phyloP scores from a whole-genome alignment of 1,140 invertebrate genomes.

The Drosophila suzukii region DNA sequence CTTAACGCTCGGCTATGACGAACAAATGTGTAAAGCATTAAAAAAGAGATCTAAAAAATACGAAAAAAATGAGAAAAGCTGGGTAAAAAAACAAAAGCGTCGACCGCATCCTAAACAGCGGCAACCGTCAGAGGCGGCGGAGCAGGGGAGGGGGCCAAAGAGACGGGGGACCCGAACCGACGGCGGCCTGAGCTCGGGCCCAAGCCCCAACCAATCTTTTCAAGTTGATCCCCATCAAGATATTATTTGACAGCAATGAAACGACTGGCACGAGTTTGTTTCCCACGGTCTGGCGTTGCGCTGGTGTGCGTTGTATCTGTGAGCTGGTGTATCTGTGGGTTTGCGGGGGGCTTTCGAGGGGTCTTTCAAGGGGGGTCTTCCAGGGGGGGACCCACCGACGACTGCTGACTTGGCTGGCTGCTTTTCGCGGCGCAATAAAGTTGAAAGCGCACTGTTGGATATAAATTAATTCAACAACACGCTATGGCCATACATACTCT shows the following conservation, averaged over 20 bases:
- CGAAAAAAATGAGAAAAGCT: constrained; percentile 44
- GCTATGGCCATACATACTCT: constrained; percentile 44
- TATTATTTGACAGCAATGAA: constrained; percentile 84
- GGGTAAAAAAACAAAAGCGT: constrained; percentile 67
- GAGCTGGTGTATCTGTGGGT: constrained; percentile 60
- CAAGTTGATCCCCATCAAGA: constrained; percentile 84
- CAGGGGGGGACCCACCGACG: constrained; percentile 16
- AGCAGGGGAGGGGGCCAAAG: constrained; percentile 6
- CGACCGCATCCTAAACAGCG: constrained; percentile 80
- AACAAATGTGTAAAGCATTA: constrained; percentile 82
- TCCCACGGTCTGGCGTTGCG: constrained; percentile 82
- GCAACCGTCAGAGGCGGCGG: constrained; percentile 34
- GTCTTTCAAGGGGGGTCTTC: not conserved
- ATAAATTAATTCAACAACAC: constrained; percentile 83
- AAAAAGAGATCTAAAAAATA: constrained; percentile 70
- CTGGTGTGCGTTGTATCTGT: constrained; percentile 53
- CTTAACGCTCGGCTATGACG: constrained; percentile 67
- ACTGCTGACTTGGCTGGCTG: constrained; percentile 57
- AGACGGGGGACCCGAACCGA: constrained; percentile 25
- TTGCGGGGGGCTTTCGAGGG: constrained; percentile 26
- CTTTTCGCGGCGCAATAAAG: constrained; percentile 82
- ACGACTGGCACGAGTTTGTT: constrained; percentile 85
- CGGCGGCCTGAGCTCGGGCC: constrained; percentile 43
- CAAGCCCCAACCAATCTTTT: constrained; percentile 81
- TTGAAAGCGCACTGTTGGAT: constrained; percentile 82